Base-by-base conservation (phyloP, 2,797 vertebrate genomes). In the Dendrocincla tyrannina region DNA sequence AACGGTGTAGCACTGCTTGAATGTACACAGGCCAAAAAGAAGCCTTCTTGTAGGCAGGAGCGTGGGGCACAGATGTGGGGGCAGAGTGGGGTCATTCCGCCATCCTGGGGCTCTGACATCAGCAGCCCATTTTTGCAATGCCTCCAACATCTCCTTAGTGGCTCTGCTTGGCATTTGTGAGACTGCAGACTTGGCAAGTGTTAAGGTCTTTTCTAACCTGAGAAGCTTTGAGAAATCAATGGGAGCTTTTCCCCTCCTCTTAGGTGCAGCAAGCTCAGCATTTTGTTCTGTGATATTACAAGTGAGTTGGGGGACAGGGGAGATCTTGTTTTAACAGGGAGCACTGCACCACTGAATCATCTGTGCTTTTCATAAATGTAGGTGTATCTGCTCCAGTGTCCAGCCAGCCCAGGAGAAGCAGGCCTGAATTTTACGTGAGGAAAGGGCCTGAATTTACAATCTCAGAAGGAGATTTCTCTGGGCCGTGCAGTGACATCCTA, bases 401-500 rank as follows among this genome's bases (percentile, higher is more conserved):
- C 86, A 77, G 41, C 12, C 59, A 63, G 20, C 20, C 30, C 52
- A n/a, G 13, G 30, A 46, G 27, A 85, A 77, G 41, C 52, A 39
- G 39, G 39, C 39, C 39, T 39, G 39, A 39, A 39, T 39, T 39
- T 39, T 39, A 39, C 39, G 13, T n/a, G n/a, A 78, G 11, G 59
- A 87, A 90, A 90, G 19, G 12, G 39, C 5, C 17, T 77, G 69
- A 92, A 55, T 79, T 73, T 52, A 46, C n/a, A 41, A 1, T 37
- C 44, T 81, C 76, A 85, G 46, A 56, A 91, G 27, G 16, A 89
- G 85, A 94, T 86, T 68, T 85, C 27, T 58, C 70, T 86, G 78
- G 42, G 72, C 74, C 33, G 27, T 70, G 22, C 64, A 76, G 78
- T 67, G 35, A 69, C 83, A 97, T 81, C 90, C 75, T 62, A 83